Base-by-base conservation (phyloP, 2,113 vertebrate genomes). In the Rafetus swinhoei region DNA sequence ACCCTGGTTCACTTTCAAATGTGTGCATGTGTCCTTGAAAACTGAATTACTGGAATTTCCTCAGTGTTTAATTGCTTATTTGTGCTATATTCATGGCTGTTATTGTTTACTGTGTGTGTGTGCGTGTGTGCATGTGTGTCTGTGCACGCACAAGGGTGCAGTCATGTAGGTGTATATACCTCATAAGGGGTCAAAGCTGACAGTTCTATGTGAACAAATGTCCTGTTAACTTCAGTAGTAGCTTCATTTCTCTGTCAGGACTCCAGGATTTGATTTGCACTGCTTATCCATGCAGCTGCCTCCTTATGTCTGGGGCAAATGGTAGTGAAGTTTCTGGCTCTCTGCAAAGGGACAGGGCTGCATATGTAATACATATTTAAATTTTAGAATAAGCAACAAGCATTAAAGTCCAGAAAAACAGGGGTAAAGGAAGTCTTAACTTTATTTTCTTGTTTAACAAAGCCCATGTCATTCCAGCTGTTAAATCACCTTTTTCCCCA, bases 401-500 rank as follows among this genome's bases (percentile, higher is more conserved):
- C 39, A 88, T 95, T 92, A 89, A 82, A 90, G 97, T 97, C 87
- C 81, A 93, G 89, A 87, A 81, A 95, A 87, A 79, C 82, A 93
- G 54, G 88, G n/a, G 81, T 65, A 95, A 95, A 96, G 89, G 86
- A 82, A 81, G 65, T 94, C 88, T 96, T 97, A 89, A 93, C 35
- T 95, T 97, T 97, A 91, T 94, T 97, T 93, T 96, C 84, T 72
- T 95, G 93, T 92, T 81, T 93, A 82, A 81, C 69, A 80, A 52
- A 82, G 91, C 72, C 76, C 65, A 39, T 85, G 69, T 60, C 76
- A 87, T 88, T 56, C 81, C 1, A 88, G 84, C 35, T 95, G 92
- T 97, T 97, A 98, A 95, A 98, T 98, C 62, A 98, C 97, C 27
- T 98, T 98, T 95, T 98, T 99, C 81, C 98, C 98, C 95, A 99